phyloP scores from a whole-genome alignment of 2,113 vertebrate species.

The Anhinga anhinga region DNA sequence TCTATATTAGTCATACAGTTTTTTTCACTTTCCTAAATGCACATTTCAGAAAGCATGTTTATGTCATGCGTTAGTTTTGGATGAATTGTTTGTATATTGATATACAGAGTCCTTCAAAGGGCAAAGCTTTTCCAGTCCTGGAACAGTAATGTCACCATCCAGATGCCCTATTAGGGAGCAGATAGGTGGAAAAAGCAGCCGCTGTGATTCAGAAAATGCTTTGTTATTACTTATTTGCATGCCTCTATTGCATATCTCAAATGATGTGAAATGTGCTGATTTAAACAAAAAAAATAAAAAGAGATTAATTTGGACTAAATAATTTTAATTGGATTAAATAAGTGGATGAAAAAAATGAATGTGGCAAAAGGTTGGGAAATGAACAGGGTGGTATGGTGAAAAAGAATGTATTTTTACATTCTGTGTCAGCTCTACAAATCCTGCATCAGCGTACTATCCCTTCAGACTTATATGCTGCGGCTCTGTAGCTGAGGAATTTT shows the following conservation, averaged over 20 bases:
- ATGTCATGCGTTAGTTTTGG: background rate
- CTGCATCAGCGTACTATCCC: background rate
- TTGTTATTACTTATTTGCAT: background rate
- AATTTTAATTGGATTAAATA: background rate
- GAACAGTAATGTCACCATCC: background rate
- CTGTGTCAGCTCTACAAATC: background rate
- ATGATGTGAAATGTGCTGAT: background rate
- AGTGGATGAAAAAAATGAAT: background rate
- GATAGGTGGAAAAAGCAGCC: background rate
- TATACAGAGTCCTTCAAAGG: background rate
- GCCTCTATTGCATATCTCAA: background rate
- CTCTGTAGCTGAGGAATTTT: background rate
- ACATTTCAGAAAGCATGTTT: background rate
- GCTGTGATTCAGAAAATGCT: background rate
- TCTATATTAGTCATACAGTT: background rate
- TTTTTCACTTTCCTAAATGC: background rate
- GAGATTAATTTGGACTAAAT: background rate
- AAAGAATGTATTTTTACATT: background rate
- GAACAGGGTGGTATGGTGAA: background rate
- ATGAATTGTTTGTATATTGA: background rate
- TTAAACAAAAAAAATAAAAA: background rate
- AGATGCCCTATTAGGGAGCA: background rate
- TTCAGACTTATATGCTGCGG: background rate
- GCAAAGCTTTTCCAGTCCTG: background rate
- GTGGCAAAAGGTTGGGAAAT: background rate